phyloP scores from a whole-genome alignment of 2,113 vertebrate genomes.

The Alligator sinensis region DNA sequence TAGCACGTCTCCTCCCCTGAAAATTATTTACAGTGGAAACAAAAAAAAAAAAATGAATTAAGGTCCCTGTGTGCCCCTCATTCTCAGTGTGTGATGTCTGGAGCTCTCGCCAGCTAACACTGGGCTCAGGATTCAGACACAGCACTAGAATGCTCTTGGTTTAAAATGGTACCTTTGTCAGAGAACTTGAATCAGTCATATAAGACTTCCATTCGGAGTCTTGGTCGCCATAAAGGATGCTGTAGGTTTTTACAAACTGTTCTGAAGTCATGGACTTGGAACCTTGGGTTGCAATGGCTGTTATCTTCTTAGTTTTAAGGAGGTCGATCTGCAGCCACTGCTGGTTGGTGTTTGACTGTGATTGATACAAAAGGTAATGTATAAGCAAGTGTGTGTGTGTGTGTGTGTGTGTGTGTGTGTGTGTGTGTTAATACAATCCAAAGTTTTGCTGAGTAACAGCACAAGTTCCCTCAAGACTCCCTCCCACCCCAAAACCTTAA shows the following conservation, averaged over 20 bases:
- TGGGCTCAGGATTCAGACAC: background rate
- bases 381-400: background rate
- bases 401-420: background rate
- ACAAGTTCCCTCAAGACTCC: background rate
- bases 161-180: constrained; percentile 80
- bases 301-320: constrained; percentile 89
- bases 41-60: background rate
- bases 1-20: background rate
- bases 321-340: constrained; percentile 95
- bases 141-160: background rate
- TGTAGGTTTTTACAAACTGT: constrained; percentile 87
- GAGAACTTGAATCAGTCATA: constrained; percentile 74
- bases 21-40: background rate
- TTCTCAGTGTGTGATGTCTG: background rate
- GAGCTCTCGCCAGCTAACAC: background rate
- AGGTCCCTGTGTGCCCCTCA: background rate
- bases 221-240: constrained; percentile 84
- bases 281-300: constrained; percentile 91
- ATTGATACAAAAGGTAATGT: background rate
- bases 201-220: constrained; percentile 87
- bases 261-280: constrained; percentile 82
- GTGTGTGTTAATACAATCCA: background rate
- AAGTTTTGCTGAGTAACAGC: background rate
- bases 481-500: background rate
- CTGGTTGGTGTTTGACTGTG: constrained; percentile 83